Percentiles rank a stretch among this genome's conserved stretches.
phyloP scores from a whole-genome alignment of 2,113 vertebrate species.

The Opisthocomus hoazin region DNA sequence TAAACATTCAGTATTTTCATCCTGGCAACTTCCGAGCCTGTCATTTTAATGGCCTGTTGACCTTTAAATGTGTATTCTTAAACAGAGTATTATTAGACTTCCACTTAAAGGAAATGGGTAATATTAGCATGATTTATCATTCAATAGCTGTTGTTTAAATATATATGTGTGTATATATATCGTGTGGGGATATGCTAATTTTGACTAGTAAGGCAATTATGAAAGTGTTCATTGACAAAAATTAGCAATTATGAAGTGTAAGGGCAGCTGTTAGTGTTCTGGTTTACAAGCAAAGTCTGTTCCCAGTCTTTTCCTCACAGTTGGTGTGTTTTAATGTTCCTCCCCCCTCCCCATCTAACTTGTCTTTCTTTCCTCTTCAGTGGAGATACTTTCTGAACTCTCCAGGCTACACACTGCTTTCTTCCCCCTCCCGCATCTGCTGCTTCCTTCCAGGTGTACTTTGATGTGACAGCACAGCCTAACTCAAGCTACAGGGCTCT shows the following conservation, averaged over 20 bases:
- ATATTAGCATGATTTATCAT: not conserved
- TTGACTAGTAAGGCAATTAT: not conserved
- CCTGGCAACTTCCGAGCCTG: not conserved
- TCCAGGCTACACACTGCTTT: conserved; percentile 6
- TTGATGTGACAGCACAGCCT: conserved; percentile 6
- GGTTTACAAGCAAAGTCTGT: not conserved
- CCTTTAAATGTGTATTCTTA: not conserved
- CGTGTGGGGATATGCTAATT: not conserved
- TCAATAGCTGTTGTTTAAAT: not conserved
- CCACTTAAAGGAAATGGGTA: not conserved
- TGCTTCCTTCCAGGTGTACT: conserved; percentile 39
- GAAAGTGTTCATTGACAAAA: not conserved
- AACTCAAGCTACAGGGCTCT: not conserved
- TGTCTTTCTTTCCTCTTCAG: conserved; percentile 29
- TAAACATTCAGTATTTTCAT: not conserved
- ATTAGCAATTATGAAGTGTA: not conserved
- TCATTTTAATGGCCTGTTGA: not conserved
- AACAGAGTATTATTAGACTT: not conserved
- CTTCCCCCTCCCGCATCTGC: not conserved
- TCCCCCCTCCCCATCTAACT: not conserved
- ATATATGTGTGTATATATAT: not conserved
- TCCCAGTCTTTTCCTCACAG: not conserved
- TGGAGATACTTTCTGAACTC: conserved; percentile 31
- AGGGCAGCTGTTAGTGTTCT: not conserved
- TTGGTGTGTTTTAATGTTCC: not conserved